phyloP scores from a whole-genome alignment of 1,140 invertebrate genomes.

The Centruroides sculpturatus region DNA sequence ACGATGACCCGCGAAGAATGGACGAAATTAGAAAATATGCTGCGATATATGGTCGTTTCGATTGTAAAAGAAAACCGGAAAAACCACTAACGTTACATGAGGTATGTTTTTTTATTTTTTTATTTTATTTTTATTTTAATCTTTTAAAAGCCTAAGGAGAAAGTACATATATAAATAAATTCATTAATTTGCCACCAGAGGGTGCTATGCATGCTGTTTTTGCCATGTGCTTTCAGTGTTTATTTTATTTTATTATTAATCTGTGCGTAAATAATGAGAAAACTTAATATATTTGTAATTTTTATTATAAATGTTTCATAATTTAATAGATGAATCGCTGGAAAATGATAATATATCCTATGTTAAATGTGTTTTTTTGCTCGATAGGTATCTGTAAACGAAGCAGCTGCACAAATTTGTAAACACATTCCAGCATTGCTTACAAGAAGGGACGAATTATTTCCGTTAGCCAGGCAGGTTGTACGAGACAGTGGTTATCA shows the following conservation, averaged over 20 bases:
- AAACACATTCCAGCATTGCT: conserved; percentile 73
- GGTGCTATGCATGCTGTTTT: too few relatives aligned
- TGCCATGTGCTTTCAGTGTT: too few relatives aligned
- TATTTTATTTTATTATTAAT: neutral
- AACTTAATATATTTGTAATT: neutral
- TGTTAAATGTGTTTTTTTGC: conserved; percentile 1
- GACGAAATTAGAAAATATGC: conserved; percentile 90
- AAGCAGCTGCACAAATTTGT: conserved; percentile 91
- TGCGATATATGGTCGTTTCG: conserved; percentile 87
- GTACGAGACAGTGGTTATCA: conserved; percentile 85
- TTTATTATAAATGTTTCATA: neutral
- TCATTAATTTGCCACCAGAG: too few relatives aligned
- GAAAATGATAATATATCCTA: neutral
- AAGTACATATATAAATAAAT: too few relatives aligned
- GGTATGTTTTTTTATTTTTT: too few relatives aligned
- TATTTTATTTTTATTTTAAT: neutral
- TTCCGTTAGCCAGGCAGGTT: conserved; percentile 84
- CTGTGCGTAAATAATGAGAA: neutral
- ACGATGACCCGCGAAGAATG: conserved; percentile 72
- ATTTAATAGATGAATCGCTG: neutral
- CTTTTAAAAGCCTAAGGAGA: too few relatives aligned
- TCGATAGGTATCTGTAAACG: conserved; percentile 74
- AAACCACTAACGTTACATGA: conserved; percentile 92
- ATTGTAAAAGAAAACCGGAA: conserved; percentile 88
- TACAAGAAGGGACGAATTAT: conserved; percentile 83